Evolutionary conservation across 2,113 vertebrate species (phyloP).

Genomic region (Apodemus sylvaticus): DNA sequence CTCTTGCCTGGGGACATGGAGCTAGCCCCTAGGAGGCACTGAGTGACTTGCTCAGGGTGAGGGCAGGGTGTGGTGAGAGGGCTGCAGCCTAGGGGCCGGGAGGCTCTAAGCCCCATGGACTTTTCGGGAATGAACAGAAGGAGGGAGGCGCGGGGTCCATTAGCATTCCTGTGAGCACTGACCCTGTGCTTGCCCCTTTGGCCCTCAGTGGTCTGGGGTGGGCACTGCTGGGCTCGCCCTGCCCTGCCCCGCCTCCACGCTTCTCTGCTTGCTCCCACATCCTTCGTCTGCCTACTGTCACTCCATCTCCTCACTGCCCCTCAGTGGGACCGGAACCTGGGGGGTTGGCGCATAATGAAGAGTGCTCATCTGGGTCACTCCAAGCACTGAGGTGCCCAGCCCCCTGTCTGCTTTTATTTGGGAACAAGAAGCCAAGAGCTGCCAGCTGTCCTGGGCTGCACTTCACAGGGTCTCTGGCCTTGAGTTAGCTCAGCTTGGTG

Average conservation of each 20-base stretch:
- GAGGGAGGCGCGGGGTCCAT: background rate
- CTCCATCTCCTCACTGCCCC: background rate
- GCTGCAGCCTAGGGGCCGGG: background rate
- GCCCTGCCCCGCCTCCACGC: rapidly evolving
- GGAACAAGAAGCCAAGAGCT: background rate
- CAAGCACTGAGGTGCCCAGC: background rate
- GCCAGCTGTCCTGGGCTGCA: background rate
- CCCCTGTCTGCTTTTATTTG: background rate
- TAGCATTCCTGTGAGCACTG: background rate
- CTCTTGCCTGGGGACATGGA: background rate
- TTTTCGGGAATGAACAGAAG: background rate
- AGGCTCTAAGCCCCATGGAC: background rate
- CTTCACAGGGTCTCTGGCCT: background rate
- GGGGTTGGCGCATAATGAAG: background rate
- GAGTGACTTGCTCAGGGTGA: background rate
- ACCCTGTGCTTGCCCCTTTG: background rate
- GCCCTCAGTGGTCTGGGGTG: background rate
- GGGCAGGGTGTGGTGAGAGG: background rate
- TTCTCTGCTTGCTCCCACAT: background rate
- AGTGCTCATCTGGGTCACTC: rapidly evolving
- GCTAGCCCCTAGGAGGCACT: background rate
- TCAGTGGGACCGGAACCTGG: background rate
- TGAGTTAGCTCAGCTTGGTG: background rate
- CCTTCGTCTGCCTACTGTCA: background rate
- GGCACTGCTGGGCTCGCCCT: background rate